Base-by-base conservation (phyloP, 2,113 vertebrate species). In the Patagioenas fasciata region DNA sequence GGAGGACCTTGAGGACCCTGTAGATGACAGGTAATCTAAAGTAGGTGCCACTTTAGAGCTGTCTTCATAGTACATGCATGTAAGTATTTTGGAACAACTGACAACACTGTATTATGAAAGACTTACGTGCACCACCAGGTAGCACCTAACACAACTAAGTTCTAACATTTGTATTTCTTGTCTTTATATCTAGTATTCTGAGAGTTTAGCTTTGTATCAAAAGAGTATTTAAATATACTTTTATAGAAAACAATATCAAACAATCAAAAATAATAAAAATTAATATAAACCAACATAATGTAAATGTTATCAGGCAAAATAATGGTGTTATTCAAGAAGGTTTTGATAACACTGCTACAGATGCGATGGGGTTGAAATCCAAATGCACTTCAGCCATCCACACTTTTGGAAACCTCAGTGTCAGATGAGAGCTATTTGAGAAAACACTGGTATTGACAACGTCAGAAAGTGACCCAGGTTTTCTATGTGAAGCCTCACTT, bases 1-100 rank as follows among this genome's bases (percentile, higher is more conserved):
- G 98, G 97, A 31, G 93, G 87, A 81, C 99, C 98, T 58, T 96
- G 95, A 3, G 97, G 97, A 82, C 98, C 99, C 99, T 99, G 94
- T 23, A 38, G 69, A 95, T 47, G 44, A 85, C 0, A 89, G 24
- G 6, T 89, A 67, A 80, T 47, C 9, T 95, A 75, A 71, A 80
- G 72, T 44, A 89, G 25, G 15, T 57, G 42, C 18, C 54, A 42
- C 11, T 26, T 61, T 13, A 80, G 18, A 83, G 9, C 9, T 26
- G 0, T 1, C 2, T 36, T 84, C 38, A 32, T 38, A 92, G 16
- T 32, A 56, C 1, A 21, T 10, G 13, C 31, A 16, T 38, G 7
- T 17, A 50, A 88, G 14, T 38, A 50, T 77, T 62, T 70, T 64
- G 28, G 13, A 58, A 32, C n/a, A 83, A 10, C 11, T 7, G 69